Base-by-base conservation (phyloP, 2,797 vertebrate species). In the Atherinosoma microstoma region DNA sequence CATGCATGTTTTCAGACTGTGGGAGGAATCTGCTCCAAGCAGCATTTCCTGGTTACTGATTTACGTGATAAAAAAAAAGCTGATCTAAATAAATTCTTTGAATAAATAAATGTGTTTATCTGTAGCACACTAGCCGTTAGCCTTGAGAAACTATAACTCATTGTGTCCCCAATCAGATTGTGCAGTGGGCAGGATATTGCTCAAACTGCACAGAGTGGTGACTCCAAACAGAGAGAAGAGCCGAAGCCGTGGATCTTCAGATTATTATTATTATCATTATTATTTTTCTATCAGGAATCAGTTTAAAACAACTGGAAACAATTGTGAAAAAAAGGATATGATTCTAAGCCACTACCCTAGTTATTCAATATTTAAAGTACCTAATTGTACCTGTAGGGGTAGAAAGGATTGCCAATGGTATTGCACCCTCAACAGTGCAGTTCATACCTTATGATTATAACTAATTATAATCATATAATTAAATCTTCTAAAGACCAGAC, bases 361-460 rank as follows among this genome's bases (percentile, higher is more conserved):
- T 3, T 27, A 15, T 40, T 61, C 0, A 40, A 61, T 20, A 1
- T 20, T 13, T 38, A 12, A 38, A 12, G 36, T 38, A 38, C 36
- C 42, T 20, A n/a, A n/a, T 47, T 47, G 20, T 47, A 47, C 2
- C 45, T 47, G n/a, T 3, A n/a, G 6, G 18, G 42, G 18, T 20
- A 20, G 2, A 45, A 45, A 45, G 42, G 1, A 45, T 47, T 47
- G 2, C n/a, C 45, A 47, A 2, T 47, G 45, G 4, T 45, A 18
- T n/a, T 20, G 16, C 15, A 20, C 15, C 42, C 18, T 47, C 16
- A 47, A 20, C 16, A 47, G 42, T 47, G 42, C 18, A 47, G 18
- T 47, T 47, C 20, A 7, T 47, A 47, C 42, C 6, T 47, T 10
- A 38, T 63, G 29, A 64, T 64, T 66, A 32, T 47, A 47, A 47